Evolutionary conservation across 2,888 invertebrate species (phyloP), one percentile per base, ranked within the genome.

Genomic region (Drosophila falleni): DNA sequence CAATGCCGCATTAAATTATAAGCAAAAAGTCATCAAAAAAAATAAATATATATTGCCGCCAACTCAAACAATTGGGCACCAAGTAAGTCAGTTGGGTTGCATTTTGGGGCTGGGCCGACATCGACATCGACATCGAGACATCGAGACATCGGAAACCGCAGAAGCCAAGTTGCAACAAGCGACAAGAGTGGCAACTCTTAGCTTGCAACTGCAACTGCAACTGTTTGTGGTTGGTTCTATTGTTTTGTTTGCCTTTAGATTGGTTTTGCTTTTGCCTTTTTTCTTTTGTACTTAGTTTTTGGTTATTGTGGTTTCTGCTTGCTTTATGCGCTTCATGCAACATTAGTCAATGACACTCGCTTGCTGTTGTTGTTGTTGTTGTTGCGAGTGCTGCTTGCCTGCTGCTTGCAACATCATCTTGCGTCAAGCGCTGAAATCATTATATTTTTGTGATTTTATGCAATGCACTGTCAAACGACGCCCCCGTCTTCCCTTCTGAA

Each of bases 311-410:
- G 88, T 79, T 82, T 60, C 61, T 68, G 74, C 54, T 68, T 76
- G 87, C 78, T 83, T 83, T 83, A 68, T 86, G 86, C 88, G 83
- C 83, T 83, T 88, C 86, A 88, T 88, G 83, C 88, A 79, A 77
- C 83, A 88, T 88, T 88, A 83, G 88, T 88, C 88, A 88, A 88
- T 81, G 88, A 86, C 83, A 83, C 78, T 88, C 75, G 72, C 42
- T 53, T 13, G 16, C 29, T 42, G 50, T 16, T 61, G 61, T 15
- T 50, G 58, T 13, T n/a, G 15, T n/a, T n/a, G 42, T 53, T 42
- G 73, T 56, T 68, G 64, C 46, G 31, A 59, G 35, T 51, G 58
- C 47, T 58, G 23, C 64, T 26, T 47, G 47, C 29, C 19, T 16
- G 15, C 54, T 42, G 55, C 72, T 76, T 76, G 78, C 82, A 82